phyloP scores from a whole-genome alignment of 2,797 vertebrate genomes.

The Phrynocephalus vlangalii region DNA sequence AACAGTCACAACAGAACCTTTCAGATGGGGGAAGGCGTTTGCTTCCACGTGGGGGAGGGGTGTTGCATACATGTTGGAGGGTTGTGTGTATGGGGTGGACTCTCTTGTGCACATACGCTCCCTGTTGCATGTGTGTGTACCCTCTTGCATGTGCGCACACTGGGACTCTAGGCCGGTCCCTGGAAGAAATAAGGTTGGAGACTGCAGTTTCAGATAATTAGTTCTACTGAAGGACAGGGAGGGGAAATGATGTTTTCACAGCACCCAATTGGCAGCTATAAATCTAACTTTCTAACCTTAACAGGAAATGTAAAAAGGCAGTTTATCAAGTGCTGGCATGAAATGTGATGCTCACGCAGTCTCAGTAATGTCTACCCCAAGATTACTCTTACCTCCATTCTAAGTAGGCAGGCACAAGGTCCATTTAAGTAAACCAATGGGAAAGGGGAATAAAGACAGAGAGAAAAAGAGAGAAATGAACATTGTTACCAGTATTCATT shows the following conservation, averaged over 20 bases:
- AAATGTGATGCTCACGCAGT: neutral
- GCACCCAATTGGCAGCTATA: neutral
- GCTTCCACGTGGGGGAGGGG: too few species aligned
- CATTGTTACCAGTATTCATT: slow-evolving; percentile 24
- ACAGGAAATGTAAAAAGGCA: neutral
- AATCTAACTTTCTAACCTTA: neutral
- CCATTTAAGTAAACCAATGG: slow-evolving; percentile 63
- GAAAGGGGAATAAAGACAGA: neutral
- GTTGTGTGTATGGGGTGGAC: too few species aligned
- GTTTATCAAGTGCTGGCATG: neutral
- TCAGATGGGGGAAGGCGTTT: too few species aligned
- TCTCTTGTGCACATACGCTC: too few species aligned
- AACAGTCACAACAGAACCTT: too few species aligned
- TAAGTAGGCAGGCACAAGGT: slow-evolving; percentile 77
- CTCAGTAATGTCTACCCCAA: slow-evolving; percentile 12
- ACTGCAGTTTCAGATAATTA: neutral
- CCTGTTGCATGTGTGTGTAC: too few species aligned
- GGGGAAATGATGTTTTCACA: neutral
- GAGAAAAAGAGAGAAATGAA: slow-evolving; percentile 66
- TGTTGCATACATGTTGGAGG: too few species aligned
- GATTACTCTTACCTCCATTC: slow-evolving; percentile 93
- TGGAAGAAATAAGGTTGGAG: too few species aligned
- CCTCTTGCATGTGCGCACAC: too few species aligned
- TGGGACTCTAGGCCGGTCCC: too few species aligned
- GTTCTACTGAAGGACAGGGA: neutral